phyloP scores from a whole-genome alignment of 2,797 vertebrate genomes.

The Pipistrellus pipistrellus region DNA sequence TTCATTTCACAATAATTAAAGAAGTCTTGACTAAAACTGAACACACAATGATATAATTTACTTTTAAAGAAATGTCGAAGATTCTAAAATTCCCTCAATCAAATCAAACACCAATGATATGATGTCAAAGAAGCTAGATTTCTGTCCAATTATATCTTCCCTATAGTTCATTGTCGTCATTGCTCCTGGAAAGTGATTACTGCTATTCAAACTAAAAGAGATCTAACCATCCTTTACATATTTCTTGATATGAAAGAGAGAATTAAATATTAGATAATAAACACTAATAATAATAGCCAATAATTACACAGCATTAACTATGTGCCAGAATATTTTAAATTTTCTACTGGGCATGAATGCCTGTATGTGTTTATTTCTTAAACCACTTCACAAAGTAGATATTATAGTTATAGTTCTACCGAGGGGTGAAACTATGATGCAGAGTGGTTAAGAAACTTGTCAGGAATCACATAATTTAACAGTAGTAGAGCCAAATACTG shows the following conservation, averaged over 20 bases:
- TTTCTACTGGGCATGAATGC: background rate
- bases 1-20: background rate
- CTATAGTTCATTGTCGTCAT: background rate
- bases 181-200: background rate
- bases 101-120: background rate
- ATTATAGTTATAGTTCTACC: background rate
- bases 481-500: background rate
- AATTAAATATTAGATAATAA: background rate
- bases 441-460: background rate
- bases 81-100: constrained; percentile 4
- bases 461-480: background rate
- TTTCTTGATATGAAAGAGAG: background rate
- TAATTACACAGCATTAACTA: background rate
- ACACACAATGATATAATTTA: background rate
- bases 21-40: background rate
- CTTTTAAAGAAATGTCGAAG: background rate
- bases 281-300: background rate
- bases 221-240: background rate
- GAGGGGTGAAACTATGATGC: background rate
- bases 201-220: background rate
- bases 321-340: background rate
- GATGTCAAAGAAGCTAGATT: background rate
- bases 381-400: background rate
- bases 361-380: background rate
- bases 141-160: background rate